Base-by-base conservation (phyloP, 1,140 invertebrate species). In the Nixonia krombeini region DNA sequence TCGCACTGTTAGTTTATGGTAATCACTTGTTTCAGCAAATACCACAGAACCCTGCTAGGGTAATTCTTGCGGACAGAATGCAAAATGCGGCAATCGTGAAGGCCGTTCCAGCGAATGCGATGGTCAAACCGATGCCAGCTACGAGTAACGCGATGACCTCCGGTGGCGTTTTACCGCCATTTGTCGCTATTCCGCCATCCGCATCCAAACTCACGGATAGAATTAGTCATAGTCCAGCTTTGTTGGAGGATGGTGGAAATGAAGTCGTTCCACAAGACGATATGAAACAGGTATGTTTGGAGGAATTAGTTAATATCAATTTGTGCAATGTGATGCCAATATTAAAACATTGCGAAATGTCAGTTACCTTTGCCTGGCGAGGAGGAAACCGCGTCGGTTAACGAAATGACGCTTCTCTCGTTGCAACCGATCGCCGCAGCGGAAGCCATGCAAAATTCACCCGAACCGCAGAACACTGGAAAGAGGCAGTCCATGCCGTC, bases 221-320 rank as follows among this genome's bases (percentile, higher is more conserved):
- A 58, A 83, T 85, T 8, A 80, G 84, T 61, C 68, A 81, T 16
- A 79, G 76, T 52, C 73, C 77, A 4, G 66, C 70, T 1, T 35
- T 82, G 4, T 21, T 81, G 2, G 77, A 82, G 7, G 82, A 84
- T 25, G 74, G 79, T 1, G 70, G 65, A 9, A 84, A 84, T 29
- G 82, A 85, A 56, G n/a, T n/a, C n/a, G 77, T 85, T 10, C 63
- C 73, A 0, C 84, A 83, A 49, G 76, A 85, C 17, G 81, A 85
- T 9, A 66, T 56, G 1, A 73, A 70, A 46, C 82, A 84, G 62
- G 82, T 84, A 33, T n/a, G n/a, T n/a, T n/a, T n/a, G n/a, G n/a
- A n/a, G n/a, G n/a, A n/a, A n/a, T n/a, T n/a, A 57, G 38, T 44
- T n/a, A n/a, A n/a, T n/a, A 53, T 42, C 2, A 18, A 42, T 28